Conservation (phyloP, 1,140 invertebrate species). For the Heliothis virescens region DNA sequence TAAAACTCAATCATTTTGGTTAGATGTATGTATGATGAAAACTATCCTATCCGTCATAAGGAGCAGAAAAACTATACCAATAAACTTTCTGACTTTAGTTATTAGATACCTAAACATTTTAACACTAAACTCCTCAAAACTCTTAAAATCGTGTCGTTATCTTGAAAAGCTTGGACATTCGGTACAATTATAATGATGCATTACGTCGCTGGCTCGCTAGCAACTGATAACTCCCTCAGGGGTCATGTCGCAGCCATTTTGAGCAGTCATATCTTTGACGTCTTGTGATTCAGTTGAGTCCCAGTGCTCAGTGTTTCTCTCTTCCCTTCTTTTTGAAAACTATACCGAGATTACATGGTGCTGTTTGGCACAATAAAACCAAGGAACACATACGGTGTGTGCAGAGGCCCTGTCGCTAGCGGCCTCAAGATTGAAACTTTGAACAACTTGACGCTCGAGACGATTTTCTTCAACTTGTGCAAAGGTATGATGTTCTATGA, state of each 20-base stretch:
- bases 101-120: neutral
- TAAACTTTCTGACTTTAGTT: neutral
- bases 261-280: slow-evolving; percentile 71
- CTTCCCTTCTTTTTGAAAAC: slow-evolving; percentile 50
- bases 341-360: slow-evolving; percentile 76
- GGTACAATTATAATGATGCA: slow-evolving; percentile 47
- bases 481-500: slow-evolving; percentile 62
- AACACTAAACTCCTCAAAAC: slow-evolving; percentile 13
- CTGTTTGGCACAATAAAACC: slow-evolving; percentile 62
- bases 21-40: too few relatives aligned
- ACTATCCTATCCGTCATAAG: too few relatives aligned
- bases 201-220: slow-evolving; percentile 60
- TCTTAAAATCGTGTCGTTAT: slow-evolving; percentile 15
- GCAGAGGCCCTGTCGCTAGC: slow-evolving; percentile 50
- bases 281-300: slow-evolving; percentile 57
- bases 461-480: slow-evolving; percentile 73
- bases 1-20: too few relatives aligned
- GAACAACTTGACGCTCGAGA: slow-evolving; percentile 50
- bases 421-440: slow-evolving; percentile 58
- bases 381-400: slow-evolving; percentile 57
- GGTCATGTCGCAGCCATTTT: slow-evolving; percentile 78
- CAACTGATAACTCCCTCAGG: slow-evolving; percentile 66
- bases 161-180: slow-evolving; percentile 31
- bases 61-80: too few relatives aligned
- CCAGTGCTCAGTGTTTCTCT: slow-evolving; percentile 50